Percentiles rank a stretch among this genome's conserved stretches.
Conservation (phyloP, 2,797 vertebrate genomes). For the Protonibea diacanthus region DNA sequence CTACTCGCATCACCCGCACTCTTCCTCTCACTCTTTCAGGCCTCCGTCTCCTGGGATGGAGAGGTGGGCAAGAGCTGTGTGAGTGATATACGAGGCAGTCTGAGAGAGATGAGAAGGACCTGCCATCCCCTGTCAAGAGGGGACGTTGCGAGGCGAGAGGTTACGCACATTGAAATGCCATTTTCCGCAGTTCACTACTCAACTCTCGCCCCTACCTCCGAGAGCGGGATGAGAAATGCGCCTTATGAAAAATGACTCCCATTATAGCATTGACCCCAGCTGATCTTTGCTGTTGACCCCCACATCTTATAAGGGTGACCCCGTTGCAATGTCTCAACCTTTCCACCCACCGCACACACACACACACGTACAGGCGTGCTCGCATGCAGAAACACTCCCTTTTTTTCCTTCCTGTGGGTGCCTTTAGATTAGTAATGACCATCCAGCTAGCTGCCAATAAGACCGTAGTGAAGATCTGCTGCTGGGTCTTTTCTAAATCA, state of each 20-base stretch:
- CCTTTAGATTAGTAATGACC: conserved; percentile 68
- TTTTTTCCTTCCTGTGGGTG: conserved; percentile 26
- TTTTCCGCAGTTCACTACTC: conserved; percentile 72
- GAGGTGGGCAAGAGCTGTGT: conserved; percentile 53
- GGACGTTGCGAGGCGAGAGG: conserved; percentile 66
- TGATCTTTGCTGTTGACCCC: conserved; percentile 70
- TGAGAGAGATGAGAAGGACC: conserved; percentile 79
- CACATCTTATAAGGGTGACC: conserved; percentile 68
- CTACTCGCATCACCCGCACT: conserved; percentile 52
- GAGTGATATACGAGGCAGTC: conserved; percentile 77
- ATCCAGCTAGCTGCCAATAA: conserved; percentile 63
- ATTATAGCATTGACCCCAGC: conserved; percentile 74
- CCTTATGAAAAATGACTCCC: conserved; percentile 81
- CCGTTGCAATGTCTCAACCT: conserved; percentile 45
- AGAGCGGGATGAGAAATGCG: conserved; percentile 55
- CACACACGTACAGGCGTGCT: neutral
- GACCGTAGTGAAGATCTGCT: conserved; percentile 37
- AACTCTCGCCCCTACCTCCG: conserved; percentile 43
- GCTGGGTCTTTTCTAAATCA: conserved; percentile 52
- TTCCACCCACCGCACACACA: conserved; percentile 22
- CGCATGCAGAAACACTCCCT: conserved; percentile 33
- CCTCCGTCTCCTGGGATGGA: conserved; percentile 60
- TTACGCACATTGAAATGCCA: conserved; percentile 79
- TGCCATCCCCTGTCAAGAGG: conserved; percentile 77
- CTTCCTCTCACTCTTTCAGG: conserved; percentile 49